Evolutionary conservation across 2,888 invertebrate species (phyloP).

Genomic region (Leptarthrus brevirostris): DNA sequence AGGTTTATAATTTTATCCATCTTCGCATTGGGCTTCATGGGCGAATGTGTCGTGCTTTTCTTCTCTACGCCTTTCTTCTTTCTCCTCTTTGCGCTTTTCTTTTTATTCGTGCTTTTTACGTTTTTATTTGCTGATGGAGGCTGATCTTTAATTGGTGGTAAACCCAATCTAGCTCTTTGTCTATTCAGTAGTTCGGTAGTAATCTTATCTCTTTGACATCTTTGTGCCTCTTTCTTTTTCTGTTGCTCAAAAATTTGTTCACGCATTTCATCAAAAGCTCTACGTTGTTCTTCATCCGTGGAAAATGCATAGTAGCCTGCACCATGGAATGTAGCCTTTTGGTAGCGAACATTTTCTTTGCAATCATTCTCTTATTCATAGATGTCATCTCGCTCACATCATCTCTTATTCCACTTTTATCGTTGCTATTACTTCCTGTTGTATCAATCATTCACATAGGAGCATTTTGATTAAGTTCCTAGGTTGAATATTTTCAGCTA

Average conservation of each 20-base stretch:
- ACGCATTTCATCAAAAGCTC: constrained; percentile 77
- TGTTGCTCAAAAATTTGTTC: constrained; percentile 78
- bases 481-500: constrained; percentile 58
- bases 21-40: constrained; percentile 67
- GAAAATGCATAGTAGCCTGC: constrained; percentile 93
- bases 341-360: constrained; percentile 87
- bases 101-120: constrained; percentile 61
- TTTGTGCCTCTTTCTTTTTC: constrained; percentile 72
- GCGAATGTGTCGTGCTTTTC: constrained; percentile 69
- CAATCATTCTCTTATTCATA: constrained; percentile 74
- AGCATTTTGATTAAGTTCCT: constrained; percentile 59
- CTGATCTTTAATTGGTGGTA: constrained; percentile 74
- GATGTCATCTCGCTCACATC: constrained; percentile 66
- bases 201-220: constrained; percentile 74
- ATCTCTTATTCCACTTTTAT: constrained; percentile 59
- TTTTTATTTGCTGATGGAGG: constrained; percentile 56
- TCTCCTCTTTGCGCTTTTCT: constrained; percentile 58
- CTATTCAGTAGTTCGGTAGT: constrained; percentile 78
- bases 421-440: constrained; percentile 55
- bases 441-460: constrained; percentile 66
- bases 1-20: constrained; percentile 62
- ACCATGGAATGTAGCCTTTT: constrained; percentile 94
- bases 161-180: constrained; percentile 78
- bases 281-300: constrained; percentile 84
- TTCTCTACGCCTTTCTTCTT: constrained; percentile 64